phyloP scores from a whole-genome alignment of 2,888 invertebrate species.

The Pasiphila rectangulata region DNA sequence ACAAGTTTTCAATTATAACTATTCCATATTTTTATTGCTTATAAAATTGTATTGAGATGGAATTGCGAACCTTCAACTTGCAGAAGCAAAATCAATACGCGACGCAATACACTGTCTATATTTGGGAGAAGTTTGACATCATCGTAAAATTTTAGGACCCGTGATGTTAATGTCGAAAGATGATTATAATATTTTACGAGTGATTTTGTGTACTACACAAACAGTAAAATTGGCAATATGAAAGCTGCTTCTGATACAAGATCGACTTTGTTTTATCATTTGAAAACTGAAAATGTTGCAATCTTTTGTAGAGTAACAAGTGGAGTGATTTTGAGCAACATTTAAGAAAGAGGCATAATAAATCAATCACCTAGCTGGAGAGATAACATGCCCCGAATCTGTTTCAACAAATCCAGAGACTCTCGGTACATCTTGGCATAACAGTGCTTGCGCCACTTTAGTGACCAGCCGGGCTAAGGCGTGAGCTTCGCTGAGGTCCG shows the following conservation, averaged over 20 bases:
- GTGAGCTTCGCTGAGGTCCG: slow-evolving; percentile 70
- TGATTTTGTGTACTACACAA: slow-evolving; percentile 18
- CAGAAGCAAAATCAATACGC: slow-evolving; percentile 23
- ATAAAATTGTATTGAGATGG: too few species aligned
- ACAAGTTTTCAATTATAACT: neutral
- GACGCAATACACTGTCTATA: slow-evolving; percentile 19
- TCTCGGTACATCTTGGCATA: slow-evolving; percentile 61
- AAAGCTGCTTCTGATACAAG: slow-evolving; percentile 10
- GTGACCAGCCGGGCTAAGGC: slow-evolving; percentile 65
- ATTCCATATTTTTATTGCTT: too few species aligned
- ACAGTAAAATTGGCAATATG: slow-evolving; percentile 8
- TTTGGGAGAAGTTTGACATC: slow-evolving; percentile 32
- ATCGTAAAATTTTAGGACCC: slow-evolving; percentile 34
- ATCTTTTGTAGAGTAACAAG: too few species aligned
- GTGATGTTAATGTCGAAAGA: slow-evolving; percentile 22
- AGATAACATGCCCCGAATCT: slow-evolving; percentile 58
- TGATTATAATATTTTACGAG: slow-evolving; percentile 32
- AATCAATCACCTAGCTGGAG: slow-evolving; percentile 59
- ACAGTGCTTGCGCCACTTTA: slow-evolving; percentile 59
- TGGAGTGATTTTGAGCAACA: neutral
- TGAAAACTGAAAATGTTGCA: too few species aligned
- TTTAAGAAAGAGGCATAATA: neutral
- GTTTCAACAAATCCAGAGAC: slow-evolving; percentile 68
- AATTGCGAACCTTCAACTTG: slow-evolving; percentile 7
- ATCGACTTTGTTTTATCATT: too few species aligned